These are phyloP conservation scores for Nezara viridula DNA, from an alignment of 2,888 invertebrate genomes.

Conservation along the genomic window DNA sequence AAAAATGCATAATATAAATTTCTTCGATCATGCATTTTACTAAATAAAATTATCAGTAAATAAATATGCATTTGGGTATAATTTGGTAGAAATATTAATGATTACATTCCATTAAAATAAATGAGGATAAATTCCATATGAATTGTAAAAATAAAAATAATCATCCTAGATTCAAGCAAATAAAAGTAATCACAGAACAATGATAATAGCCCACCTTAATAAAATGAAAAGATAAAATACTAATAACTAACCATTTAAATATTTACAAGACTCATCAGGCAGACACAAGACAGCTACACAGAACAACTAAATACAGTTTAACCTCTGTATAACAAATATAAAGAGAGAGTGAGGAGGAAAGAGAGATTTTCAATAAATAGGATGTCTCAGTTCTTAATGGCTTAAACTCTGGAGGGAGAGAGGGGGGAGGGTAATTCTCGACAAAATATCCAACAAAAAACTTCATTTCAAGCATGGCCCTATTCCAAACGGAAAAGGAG, in stretches of 20 bases:
- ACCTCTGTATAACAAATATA: too few relatives aligned
- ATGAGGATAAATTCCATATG: background rate
- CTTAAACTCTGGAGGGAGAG: too few relatives aligned
- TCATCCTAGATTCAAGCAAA: background rate
- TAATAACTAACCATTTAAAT: background rate
- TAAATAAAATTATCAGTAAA: background rate
- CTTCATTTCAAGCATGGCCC: too few relatives aligned
- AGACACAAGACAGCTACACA: conserved; percentile 13
- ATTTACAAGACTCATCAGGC: background rate
- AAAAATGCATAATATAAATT: background rate
- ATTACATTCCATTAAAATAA: background rate
- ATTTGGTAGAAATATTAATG: background rate
- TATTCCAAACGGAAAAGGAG: too few relatives aligned
- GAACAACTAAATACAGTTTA: background rate
- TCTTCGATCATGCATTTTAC: conserved; percentile 1
- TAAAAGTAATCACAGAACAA: background rate
- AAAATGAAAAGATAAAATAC: background rate
- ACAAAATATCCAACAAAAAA: too few relatives aligned
- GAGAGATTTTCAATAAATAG: too few relatives aligned
- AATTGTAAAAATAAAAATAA: background rate
- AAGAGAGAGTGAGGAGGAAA: too few relatives aligned
- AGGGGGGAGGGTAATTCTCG: too few relatives aligned
- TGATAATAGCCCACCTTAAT: background rate
- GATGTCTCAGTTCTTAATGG: too few relatives aligned
- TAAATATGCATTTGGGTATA: background rate